A percentile compares a stretch with the other conserved stretches of the same genome.
These are phyloP conservation scores for Agrotis segetum DNA, from an alignment of 2,888 invertebrate genomes.

Conservation along the genomic window DNA sequence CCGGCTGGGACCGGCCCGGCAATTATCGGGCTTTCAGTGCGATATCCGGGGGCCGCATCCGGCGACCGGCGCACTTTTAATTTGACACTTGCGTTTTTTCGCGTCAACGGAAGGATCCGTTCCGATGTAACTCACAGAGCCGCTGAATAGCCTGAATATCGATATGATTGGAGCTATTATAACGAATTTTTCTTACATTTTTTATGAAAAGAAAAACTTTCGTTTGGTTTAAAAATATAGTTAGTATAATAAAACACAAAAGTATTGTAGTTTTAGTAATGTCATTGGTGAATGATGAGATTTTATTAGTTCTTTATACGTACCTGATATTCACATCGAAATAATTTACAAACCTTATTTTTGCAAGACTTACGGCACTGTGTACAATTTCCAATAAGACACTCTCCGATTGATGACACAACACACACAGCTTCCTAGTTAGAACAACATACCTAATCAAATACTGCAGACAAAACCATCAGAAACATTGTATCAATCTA, in stretches of 20 bases:
- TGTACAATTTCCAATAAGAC: neutral
- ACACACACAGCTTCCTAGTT: neutral
- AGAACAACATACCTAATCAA: neutral
- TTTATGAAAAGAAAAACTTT: neutral
- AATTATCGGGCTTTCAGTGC: slow-evolving; percentile 65
- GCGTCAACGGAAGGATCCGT: slow-evolving; percentile 84
- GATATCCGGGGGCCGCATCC: slow-evolving; percentile 77
- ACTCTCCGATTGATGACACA: no score
- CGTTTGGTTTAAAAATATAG: neutral
- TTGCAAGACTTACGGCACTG: no score
- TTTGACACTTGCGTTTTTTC: slow-evolving; percentile 72
- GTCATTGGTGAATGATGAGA: no score
- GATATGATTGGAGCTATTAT: slow-evolving; percentile 37
- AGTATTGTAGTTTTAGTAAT: no score
- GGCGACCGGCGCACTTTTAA: slow-evolving; percentile 76
- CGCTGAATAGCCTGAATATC: slow-evolving; percentile 36
- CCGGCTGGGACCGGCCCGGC: slow-evolving; percentile 36
- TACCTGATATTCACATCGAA: no score
- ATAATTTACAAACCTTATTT: no score
- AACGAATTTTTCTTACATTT: neutral
- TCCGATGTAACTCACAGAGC: slow-evolving; percentile 67
- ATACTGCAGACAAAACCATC: neutral
- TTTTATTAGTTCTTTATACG: no score
- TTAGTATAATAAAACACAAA: neutral
- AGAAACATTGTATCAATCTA: neutral